Base-by-base conservation (phyloP, 1,140 invertebrate species). In the Danaus plexippus region DNA sequence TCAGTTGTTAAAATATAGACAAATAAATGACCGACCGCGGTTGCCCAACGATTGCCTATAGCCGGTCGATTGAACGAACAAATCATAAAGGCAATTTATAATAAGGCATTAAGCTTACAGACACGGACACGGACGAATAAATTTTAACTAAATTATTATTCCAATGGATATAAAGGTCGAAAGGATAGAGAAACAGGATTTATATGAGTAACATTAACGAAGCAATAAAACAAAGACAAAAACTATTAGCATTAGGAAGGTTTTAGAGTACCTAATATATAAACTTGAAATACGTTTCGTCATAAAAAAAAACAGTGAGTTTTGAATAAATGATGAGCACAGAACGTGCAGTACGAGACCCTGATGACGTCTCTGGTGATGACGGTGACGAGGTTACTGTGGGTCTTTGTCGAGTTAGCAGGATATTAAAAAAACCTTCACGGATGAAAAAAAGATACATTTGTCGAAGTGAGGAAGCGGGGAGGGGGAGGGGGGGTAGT, bases 341-440 rank as follows among this genome's bases (percentile, higher is more conserved):
- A 3, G 43, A 55, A 45, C 75, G 68, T 78, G 75, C 63, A 13
- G 44, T 48, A 59, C 44, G 59, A 71, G 77, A 71, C 80, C 77
- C 67, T 75, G 77, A 75, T 67, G 67, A 70, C 71, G 65, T 60
- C 64, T 63, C 71, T 63, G 63, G 57, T 59, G 51, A 57, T 64
- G 64, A 67, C 41, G 60, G 61, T 57, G 53, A 49, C 70, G 71
- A 81, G 77, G 77, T 51, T 67, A 49, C 55, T 64, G 67, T 67
- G 67, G 66, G 64, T 68, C 69, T 77, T 81, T 84, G 78, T 81
- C 69, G 59, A 75, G 62, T 63, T 70, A 73, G 64, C 74, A 82
- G 82, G 75, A 83, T 82, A 64, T 75, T 66, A 74, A 67, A 64
- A 67, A 57, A 63, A 71, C 81, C 79, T 82, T 63, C 72, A 57